phyloP scores from a whole-genome alignment of 2,888 invertebrate species.

The Metellina segmentata region DNA sequence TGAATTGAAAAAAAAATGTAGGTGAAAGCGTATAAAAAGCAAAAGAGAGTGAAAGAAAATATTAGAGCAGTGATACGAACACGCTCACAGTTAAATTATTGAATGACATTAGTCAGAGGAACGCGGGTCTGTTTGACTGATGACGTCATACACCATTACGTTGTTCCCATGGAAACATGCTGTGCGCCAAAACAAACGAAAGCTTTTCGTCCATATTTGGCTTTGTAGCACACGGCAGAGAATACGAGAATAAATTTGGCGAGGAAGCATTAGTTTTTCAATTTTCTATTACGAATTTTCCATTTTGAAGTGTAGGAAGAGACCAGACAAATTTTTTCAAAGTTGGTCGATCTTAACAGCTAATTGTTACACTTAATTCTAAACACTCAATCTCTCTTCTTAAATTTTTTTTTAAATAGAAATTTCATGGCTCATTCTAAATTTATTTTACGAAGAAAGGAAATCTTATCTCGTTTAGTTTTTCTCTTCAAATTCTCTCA shows the following conservation, averaged over 20 bases:
- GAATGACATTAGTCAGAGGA: conserved; percentile 66
- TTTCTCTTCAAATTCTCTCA: neutral
- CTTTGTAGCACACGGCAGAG: neutral
- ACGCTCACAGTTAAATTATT: conserved; percentile 62
- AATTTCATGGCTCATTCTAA: neutral
- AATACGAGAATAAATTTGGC: conserved; percentile 63
- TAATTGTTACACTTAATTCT: neutral
- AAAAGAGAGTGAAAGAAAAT: conserved; percentile 15
- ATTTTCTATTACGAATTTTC: neutral
- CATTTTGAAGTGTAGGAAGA: neutral
- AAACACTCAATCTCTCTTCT: neutral
- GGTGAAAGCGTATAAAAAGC: neutral
- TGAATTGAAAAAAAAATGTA: conserved; percentile 7
- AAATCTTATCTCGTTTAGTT: neutral
- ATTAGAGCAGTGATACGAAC: conserved; percentile 31
- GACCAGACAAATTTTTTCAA: neutral
- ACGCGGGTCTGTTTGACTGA: conserved; percentile 62
- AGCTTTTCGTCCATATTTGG: conserved; percentile 32
- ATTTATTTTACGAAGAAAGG: neutral
- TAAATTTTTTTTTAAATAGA: neutral
- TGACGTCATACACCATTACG: conserved; percentile 72
- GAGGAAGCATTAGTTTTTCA: conserved; percentile 19
- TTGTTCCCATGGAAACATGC: conserved; percentile 56
- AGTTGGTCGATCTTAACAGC: neutral
- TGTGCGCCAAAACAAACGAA: conserved; percentile 70